A percentile compares a stretch with the other conserved stretches of the same genome.
Evolutionary conservation across 1,140 invertebrate genomes (phyloP).

Genomic region (Rhopalosiphum maidis): DNA sequence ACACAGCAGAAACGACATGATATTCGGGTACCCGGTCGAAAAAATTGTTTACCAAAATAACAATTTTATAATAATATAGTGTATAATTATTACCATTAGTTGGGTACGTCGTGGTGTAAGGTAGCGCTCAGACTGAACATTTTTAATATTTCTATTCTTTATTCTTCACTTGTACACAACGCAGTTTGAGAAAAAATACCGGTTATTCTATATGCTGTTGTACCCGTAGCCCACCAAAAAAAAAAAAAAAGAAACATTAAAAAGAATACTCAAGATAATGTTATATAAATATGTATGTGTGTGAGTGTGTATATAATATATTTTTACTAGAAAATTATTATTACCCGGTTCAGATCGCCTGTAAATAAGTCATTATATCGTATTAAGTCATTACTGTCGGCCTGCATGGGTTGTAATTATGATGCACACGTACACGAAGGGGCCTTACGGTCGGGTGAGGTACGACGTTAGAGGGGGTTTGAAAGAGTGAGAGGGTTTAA

Average conservation of each 20-base stretch:
- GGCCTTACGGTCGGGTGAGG: not conserved
- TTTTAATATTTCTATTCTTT: conserved; percentile 1
- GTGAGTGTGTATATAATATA: not conserved
- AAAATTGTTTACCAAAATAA: conserved; percentile 49
- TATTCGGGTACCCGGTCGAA: not conserved
- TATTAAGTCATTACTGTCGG: conserved; percentile 58
- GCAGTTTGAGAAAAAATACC: not conserved
- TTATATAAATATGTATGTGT: not conserved
- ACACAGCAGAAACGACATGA: conserved; percentile 5
- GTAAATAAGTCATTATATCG: conserved; percentile 57
- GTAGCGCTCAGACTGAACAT: conserved; percentile 18
- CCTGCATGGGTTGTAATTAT: conserved; percentile 52
- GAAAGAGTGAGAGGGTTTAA: not conserved
- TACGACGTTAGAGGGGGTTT: not conserved
- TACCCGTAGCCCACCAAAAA: not conserved
- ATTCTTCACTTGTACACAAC: too few species aligned
- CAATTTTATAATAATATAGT: conserved; percentile 14
- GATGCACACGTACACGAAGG: conserved; percentile 52
- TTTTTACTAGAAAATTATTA: conserved; percentile 55
- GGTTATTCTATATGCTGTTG: conserved; percentile 3
- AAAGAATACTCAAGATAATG: conserved; percentile 21
- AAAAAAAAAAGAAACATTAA: not conserved
- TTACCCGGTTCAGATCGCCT: conserved; percentile 53
- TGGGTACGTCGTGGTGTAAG: not conserved
- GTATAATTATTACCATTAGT: conserved; percentile 2